Evolutionary conservation across 37 sponge, comb jelly and placozoan genomes (phyloP), one percentile per base, ranked within the genome.

Genomic region (Haliclona indistincta): DNA sequence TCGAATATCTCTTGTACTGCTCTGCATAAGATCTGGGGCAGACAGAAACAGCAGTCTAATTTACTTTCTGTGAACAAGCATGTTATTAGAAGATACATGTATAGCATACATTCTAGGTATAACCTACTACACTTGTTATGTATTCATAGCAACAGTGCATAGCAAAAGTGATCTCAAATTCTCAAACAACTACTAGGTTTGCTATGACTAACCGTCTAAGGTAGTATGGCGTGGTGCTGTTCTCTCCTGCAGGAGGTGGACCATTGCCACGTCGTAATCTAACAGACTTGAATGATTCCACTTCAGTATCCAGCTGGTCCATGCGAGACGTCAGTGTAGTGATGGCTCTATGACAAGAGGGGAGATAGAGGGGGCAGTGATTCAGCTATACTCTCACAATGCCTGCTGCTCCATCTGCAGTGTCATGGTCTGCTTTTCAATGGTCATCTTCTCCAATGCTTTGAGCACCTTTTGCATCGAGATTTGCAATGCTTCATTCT

Each of bases 1-100:
- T 60, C 15, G 92, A 91, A 78, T 71, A 78, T 15, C 92, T 40
- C 38, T 76, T 80, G n/a, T n/a, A n/a, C n/a, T n/a, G n/a, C n/a
- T n/a, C n/a, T n/a, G n/a, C n/a, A n/a, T n/a, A n/a, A n/a, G n/a
- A n/a, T n/a, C n/a, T n/a, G n/a, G n/a, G n/a, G n/a, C n/a, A n/a
- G n/a, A n/a, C n/a, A n/a, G n/a, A n/a, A n/a, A n/a, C n/a, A n/a
- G n/a, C n/a, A n/a, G n/a, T n/a, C n/a, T n/a, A n/a, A n/a, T n/a
- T n/a, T n/a, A n/a, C n/a, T n/a, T n/a, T n/a, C n/a, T n/a, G n/a
- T n/a, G n/a, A n/a, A n/a, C n/a, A n/a, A n/a, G n/a, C n/a, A n/a
- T n/a, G n/a, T n/a, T n/a, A n/a, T n/a, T n/a, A n/a, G n/a, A n/a
- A n/a, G n/a, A n/a, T n/a, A n/a, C n/a, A n/a, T n/a, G n/a, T n/a